Conservation (phyloP, 2,113 vertebrate species). For the Platysternon megacephalum region DNA sequence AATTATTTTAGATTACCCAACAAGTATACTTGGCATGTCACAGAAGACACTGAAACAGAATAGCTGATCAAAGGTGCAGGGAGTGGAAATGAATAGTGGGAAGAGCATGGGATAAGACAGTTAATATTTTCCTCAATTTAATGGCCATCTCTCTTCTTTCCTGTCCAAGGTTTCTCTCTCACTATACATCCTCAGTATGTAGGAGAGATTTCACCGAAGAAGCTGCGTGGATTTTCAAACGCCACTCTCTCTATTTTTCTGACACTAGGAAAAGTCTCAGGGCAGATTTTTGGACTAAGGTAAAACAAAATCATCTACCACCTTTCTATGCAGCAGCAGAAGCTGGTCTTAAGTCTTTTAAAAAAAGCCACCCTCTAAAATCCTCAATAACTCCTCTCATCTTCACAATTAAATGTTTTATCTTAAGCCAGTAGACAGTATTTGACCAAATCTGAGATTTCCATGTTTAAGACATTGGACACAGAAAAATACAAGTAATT, state of each 20-base stretch:
- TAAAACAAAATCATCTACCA: slow-evolving; percentile 35
- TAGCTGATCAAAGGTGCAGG: background rate
- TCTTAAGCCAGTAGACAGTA: background rate
- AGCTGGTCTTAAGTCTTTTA: background rate
- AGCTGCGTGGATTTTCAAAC: slow-evolving; percentile 81
- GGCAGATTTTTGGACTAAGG: slow-evolving; percentile 84
- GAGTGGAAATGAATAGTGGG: background rate
- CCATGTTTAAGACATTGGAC: background rate
- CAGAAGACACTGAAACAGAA: background rate
- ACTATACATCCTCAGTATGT: slow-evolving; percentile 83
- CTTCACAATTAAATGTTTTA: background rate
- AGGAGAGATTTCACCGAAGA: slow-evolving; percentile 84
- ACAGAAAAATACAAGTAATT: background rate
- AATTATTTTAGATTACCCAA: background rate
- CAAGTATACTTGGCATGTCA: background rate
- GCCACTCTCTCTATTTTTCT: slow-evolving; percentile 79
- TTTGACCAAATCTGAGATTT: background rate
- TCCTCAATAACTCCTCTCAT: background rate
- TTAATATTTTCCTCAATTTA: background rate
- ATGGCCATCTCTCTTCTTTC: slow-evolving; percentile 1
- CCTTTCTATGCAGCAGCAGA: background rate
- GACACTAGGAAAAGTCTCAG: slow-evolving; percentile 80
- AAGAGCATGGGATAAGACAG: background rate
- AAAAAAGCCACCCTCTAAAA: background rate
- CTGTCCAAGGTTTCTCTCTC: slow-evolving; percentile 76